Conservation (phyloP, 2,113 vertebrate species). For the Penelope pileata region DNA sequence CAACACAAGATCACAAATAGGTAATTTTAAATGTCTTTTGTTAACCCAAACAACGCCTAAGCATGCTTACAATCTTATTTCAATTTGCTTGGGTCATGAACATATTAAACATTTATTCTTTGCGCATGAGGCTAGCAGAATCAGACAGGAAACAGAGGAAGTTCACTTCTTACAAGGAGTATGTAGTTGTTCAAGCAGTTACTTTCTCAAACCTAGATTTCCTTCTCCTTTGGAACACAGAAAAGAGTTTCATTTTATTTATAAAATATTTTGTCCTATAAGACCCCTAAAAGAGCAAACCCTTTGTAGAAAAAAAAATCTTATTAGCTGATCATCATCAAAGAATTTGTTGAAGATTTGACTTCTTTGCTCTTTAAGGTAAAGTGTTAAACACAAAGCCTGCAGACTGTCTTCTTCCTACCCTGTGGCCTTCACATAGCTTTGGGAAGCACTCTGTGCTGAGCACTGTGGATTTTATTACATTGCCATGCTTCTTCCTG, state of each 20-base stretch:
- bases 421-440: not conserved
- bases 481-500: not conserved
- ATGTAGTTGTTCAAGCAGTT: not conserved
- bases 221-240: not conserved
- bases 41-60: not conserved
- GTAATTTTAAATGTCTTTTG: not conserved
- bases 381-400: not conserved
- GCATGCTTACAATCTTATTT: not conserved
- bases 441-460: fast-evolving
- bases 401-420: not conserved
- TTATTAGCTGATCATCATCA: not conserved
- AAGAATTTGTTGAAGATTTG: not conserved
- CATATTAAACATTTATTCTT: not conserved
- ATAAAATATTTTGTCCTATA: not conserved
- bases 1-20: not conserved
- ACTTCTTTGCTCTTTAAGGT: not conserved
- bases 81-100: not conserved
- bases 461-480: not conserved
- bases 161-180: not conserved
- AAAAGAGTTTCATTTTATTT: not conserved
- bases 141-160: not conserved
- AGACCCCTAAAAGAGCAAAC: not conserved
- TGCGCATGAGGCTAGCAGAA: not conserved
- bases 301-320: not conserved
- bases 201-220: not conserved